Conservation (phyloP, 2,888 invertebrate species). For the Dryadula phaetusa region DNA sequence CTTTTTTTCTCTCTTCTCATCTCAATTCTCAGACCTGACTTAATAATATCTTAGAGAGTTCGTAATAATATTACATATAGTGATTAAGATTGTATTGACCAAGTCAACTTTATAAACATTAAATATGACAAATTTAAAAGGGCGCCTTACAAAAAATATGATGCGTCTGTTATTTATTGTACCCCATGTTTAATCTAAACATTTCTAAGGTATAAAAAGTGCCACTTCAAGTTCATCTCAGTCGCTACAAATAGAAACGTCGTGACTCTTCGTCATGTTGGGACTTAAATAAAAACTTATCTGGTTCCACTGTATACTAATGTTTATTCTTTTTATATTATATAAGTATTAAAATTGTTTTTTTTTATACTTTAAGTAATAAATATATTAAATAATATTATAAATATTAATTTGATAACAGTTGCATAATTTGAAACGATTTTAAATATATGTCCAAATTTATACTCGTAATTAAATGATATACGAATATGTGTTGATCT, state of each 20-base stretch:
- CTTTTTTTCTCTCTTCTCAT: no score
- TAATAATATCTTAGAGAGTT: no score
- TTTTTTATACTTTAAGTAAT: not conserved
- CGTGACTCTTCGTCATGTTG: not conserved
- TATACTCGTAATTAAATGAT: no score
- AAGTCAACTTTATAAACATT: not conserved
- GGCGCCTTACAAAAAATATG: not conserved
- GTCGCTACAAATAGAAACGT: slow-evolving; percentile 10
- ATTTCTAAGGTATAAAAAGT: slow-evolving; percentile 25
- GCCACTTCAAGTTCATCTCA: slow-evolving; percentile 26
- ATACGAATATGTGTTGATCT: no score
- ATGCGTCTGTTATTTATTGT: not conserved
- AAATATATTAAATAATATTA: no score
- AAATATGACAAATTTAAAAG: not conserved
- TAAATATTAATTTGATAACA: no score
- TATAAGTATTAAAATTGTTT: not conserved
- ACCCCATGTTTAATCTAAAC: not conserved
- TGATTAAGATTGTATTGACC: no score
- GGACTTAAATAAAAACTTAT: not conserved
- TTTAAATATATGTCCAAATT: no score
- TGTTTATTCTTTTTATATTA: not conserved
- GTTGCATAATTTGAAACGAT: no score
- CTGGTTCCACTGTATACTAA: not conserved
- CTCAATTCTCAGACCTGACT: no score
- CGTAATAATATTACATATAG: no score